Evolutionary conservation across 2,888 invertebrate genomes (phyloP).

Genomic region (Campopleginae sp.): DNA sequence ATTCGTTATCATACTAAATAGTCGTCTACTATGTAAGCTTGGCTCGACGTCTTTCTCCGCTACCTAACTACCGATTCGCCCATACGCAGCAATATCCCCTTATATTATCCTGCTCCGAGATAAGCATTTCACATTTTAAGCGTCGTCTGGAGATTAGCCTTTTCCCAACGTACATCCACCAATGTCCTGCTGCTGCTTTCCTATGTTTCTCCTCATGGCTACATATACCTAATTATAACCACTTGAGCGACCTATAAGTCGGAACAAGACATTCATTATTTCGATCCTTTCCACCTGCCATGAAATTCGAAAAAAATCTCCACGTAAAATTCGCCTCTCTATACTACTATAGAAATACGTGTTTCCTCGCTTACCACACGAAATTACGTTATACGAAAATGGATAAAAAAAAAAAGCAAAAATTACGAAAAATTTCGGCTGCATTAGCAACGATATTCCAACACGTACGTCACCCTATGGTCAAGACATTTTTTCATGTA

Average conservation of each 20-base stretch:
- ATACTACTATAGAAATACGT: no score
- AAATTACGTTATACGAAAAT: no score
- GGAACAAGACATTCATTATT: constrained; percentile 2
- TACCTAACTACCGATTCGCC: constrained; percentile 2
- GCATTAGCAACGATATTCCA: no score
- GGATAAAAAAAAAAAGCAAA: no score
- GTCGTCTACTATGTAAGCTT: constrained; percentile 23
- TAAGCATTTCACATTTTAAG: constrained; percentile 43
- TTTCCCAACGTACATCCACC: constrained; percentile 41
- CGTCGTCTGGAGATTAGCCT: constrained; percentile 27
- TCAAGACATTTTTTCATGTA: background rate
- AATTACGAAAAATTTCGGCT: no score
- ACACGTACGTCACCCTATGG: no score
- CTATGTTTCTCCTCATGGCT: constrained; percentile 1
- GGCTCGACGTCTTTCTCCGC: constrained; percentile 23
- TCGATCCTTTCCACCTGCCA: background rate
- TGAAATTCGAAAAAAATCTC: background rate
- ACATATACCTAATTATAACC: constrained; percentile 9
- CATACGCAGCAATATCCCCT: background rate
- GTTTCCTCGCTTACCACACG: no score
- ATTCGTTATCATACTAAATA: background rate
- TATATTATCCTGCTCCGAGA: constrained; percentile 8
- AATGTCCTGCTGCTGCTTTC: constrained; percentile 30
- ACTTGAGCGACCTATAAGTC: background rate
- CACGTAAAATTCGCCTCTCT: no score